Evolutionary conservation across 2,113 vertebrate species (phyloP).

Genomic region (Typhlomys cinereus): DNA sequence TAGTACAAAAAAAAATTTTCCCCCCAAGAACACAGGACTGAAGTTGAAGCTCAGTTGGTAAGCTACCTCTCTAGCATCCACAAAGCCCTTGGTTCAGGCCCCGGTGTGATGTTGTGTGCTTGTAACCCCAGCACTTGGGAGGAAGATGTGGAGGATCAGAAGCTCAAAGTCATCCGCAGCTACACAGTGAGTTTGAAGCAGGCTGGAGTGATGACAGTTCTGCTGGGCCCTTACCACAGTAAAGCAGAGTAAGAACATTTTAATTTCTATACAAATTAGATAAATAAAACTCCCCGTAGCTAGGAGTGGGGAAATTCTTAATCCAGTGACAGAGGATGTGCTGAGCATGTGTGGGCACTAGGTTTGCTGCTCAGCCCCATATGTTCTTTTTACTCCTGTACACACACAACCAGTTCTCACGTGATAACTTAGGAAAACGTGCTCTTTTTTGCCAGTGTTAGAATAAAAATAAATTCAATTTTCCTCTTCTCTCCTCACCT

Average conservation of each 20-base stretch:
- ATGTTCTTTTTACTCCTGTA: too few species aligned
- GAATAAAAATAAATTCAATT: slow-evolving; percentile 38
- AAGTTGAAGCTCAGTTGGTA: too few species aligned
- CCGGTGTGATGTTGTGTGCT: too few species aligned
- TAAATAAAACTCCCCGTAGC: neutral
- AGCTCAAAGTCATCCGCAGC: too few species aligned
- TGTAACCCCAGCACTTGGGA: too few species aligned
- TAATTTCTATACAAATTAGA: neutral
- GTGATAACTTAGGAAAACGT: neutral
- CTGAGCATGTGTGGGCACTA: too few species aligned
- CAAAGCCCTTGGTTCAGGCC: too few species aligned
- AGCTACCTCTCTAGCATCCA: too few species aligned
- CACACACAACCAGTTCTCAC: neutral
- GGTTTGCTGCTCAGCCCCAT: neutral
- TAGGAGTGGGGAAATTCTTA: neutral
- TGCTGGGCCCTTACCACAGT: neutral
- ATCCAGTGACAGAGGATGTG: neutral
- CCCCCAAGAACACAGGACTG: neutral
- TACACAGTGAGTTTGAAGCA: too few species aligned
- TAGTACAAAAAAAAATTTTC: neutral
- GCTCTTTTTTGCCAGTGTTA: neutral
- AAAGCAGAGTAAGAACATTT: neutral
- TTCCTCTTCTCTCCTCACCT: slow-evolving; percentile 30
- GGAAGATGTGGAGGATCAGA: too few species aligned
- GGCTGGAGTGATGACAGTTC: accelerated